phyloP scores from a whole-genome alignment of 2,888 invertebrate genomes.

The Drosophila nr. medialis region DNA sequence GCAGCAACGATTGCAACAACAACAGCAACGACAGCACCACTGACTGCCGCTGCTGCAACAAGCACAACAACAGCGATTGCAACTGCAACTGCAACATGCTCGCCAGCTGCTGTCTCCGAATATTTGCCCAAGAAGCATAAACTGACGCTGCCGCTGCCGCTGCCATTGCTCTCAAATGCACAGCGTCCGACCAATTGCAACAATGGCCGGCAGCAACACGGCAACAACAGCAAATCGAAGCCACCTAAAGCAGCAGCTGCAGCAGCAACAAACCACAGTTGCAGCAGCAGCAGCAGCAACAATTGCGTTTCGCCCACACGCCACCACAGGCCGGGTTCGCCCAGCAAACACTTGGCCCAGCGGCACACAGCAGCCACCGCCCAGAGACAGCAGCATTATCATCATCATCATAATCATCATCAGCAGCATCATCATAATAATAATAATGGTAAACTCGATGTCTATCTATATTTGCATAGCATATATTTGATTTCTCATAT shows the following conservation, averaged over 20 bases:
- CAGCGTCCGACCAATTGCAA: conserved; percentile 7
- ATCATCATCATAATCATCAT: conserved; percentile 13
- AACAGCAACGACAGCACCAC: neutral
- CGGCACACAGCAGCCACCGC: conserved; percentile 71
- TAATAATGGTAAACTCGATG: conserved; percentile 44
- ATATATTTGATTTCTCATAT: too few relatives aligned
- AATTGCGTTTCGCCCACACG: conserved; percentile 53
- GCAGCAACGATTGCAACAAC: neutral
- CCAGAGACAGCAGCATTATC: conserved; percentile 51
- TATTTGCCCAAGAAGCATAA: conserved; percentile 67
- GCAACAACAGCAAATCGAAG: conserved; percentile 31
- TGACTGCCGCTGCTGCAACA: neutral
- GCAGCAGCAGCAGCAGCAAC: conserved; percentile 13
- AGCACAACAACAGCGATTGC: neutral
- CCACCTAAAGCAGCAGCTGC: conserved; percentile 13
- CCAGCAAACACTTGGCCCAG: conserved; percentile 67
- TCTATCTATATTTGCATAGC: neutral
- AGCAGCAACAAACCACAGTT: neutral
- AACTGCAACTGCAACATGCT: conserved; percentile 2
- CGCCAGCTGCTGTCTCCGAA: conserved; percentile 22
- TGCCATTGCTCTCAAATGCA: conserved; percentile 11
- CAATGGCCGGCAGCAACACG: conserved; percentile 9
- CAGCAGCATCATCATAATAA: neutral
- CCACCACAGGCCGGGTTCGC: conserved; percentile 45
- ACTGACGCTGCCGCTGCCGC: conserved; percentile 53